A percentile compares a stretch with the other conserved stretches of the same genome.
Evolutionary conservation across 2,888 invertebrate genomes (phyloP).

Genomic region (Bembecia ichneumoniformis): DNA sequence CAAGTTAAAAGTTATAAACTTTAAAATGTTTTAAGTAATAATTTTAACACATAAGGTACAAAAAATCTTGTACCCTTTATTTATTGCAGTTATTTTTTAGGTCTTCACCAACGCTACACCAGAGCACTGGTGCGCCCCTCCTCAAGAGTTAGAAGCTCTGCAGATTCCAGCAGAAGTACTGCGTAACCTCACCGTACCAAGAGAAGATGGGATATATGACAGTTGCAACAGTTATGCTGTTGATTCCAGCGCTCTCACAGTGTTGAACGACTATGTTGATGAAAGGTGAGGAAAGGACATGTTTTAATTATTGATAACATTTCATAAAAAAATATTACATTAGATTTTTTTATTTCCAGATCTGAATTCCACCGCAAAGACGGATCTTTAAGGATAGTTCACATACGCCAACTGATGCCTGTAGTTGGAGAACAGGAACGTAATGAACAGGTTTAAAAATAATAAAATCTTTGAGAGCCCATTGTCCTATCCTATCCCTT

Average conservation of each 20-base stretch:
- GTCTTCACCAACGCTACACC: constrained; percentile 80
- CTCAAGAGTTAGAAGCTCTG: constrained; percentile 61
- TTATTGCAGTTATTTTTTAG: constrained; percentile 30
- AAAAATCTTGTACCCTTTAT: too few species aligned
- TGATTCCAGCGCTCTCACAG: constrained; percentile 26
- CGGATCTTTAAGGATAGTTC: constrained; percentile 26
- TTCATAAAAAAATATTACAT: too few species aligned
- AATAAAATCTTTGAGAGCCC: too few species aligned
- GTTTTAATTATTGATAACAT: too few species aligned
- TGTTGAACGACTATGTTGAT: constrained; percentile 28
- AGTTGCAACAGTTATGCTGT: constrained; percentile 68
- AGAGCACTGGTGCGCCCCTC: constrained; percentile 76
- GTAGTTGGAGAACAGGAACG: constrained; percentile 19
- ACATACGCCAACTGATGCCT: constrained; percentile 26
- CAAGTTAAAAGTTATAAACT: too few species aligned
- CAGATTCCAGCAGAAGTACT: constrained; percentile 59
- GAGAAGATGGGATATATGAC: constrained; percentile 55
- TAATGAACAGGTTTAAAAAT: constrained; percentile 25
- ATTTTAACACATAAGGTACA: too few species aligned
- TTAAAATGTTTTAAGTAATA: too few species aligned
- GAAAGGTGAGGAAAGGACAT: constrained; percentile 28
- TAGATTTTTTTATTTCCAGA: constrained; percentile 16
- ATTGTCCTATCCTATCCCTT: too few species aligned
- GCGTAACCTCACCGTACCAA: constrained; percentile 68
- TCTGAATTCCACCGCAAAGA: constrained; percentile 33